Evolutionary conservation across 2,888 invertebrate species (phyloP).

Genomic region (Hirtodrosophila alboralis): DNA sequence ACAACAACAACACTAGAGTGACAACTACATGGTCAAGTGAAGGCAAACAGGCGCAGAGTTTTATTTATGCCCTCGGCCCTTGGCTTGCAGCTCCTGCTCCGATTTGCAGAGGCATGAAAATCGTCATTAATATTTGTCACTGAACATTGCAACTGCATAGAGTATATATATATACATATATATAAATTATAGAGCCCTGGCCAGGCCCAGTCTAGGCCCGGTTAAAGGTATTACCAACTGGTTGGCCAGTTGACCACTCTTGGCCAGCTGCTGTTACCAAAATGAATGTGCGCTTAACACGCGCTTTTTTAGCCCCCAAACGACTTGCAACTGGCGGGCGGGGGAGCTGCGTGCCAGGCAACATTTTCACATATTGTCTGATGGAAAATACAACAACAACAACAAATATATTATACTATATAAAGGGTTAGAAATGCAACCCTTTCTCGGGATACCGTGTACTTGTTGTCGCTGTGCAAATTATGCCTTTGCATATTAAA

Average conservation of each 20-base stretch:
- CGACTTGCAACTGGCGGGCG: constrained; percentile 1
- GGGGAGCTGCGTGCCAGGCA: constrained; percentile 61
- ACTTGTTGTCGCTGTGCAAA: constrained; percentile 54
- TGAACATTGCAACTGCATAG: constrained; percentile 70
- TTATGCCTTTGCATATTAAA: constrained; percentile 79
- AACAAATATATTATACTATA: too few species aligned
- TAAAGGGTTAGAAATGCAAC: constrained; percentile 72
- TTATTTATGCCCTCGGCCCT: neutral
- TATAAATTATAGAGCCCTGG: constrained; percentile 66
- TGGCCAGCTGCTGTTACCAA: constrained; percentile 50
- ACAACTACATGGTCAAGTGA: constrained; percentile 35
- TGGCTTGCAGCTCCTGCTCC: constrained; percentile 18
- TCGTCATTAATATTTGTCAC: constrained; percentile 83
- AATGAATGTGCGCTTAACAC: constrained; percentile 74
- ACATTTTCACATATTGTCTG: constrained; percentile 70
- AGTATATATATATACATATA: constrained; percentile 12
- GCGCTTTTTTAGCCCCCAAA: constrained; percentile 41
- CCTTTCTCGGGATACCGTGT: constrained; percentile 45
- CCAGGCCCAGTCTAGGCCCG: constrained; percentile 7
- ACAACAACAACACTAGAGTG: constrained; percentile 37
- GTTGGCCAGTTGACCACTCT: constrained; percentile 12
- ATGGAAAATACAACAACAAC: too few species aligned
- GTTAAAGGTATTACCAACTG: neutral
- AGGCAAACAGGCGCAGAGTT: constrained; percentile 13
- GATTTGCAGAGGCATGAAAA: constrained; percentile 78